Conservation (phyloP, 2,113 vertebrate species). For the Eptatretus burgeri region DNA sequence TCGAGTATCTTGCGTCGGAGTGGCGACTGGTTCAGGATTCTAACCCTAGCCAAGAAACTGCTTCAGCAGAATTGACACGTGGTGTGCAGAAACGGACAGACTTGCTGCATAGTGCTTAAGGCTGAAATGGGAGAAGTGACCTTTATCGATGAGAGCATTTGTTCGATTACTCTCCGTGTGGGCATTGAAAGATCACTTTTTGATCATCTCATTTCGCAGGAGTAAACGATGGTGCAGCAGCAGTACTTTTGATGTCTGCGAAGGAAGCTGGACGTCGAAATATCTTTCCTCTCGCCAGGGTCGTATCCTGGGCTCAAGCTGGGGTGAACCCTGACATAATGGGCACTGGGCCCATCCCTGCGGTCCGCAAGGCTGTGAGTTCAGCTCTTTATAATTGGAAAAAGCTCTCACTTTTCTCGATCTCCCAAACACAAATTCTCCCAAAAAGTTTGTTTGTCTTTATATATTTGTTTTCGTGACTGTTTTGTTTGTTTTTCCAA, state of each 20-base stretch:
- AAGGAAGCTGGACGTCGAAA: constrained; percentile 37
- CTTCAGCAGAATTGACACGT: too few relatives aligned
- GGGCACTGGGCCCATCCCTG: constrained; percentile 55
- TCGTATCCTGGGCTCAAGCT: constrained; percentile 51
- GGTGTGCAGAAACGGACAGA: too few relatives aligned
- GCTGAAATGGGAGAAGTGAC: too few relatives aligned
- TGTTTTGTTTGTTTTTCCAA: background rate
- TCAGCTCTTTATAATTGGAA: background rate
- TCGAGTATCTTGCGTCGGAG: too few relatives aligned
- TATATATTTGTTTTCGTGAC: background rate
- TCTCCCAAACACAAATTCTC: background rate
- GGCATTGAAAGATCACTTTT: too few relatives aligned
- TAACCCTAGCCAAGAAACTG: too few relatives aligned
- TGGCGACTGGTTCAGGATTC: too few relatives aligned
- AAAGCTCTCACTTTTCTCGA: background rate
- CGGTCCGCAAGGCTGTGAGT: constrained; percentile 71
- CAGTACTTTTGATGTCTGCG: constrained; percentile 56
- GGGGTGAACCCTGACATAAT: constrained; percentile 69
- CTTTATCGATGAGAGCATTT: too few relatives aligned
- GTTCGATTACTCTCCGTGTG: too few relatives aligned
- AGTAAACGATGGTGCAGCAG: constrained; percentile 70
- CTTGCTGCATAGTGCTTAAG: too few relatives aligned
- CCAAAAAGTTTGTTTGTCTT: background rate
- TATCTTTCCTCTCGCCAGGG: constrained; percentile 34
- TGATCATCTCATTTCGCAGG: constrained; percentile 18